These are phyloP conservation scores for Apeltes quadracus DNA, from an alignment of 2,113 vertebrate species.

Conservation along the genomic window DNA sequence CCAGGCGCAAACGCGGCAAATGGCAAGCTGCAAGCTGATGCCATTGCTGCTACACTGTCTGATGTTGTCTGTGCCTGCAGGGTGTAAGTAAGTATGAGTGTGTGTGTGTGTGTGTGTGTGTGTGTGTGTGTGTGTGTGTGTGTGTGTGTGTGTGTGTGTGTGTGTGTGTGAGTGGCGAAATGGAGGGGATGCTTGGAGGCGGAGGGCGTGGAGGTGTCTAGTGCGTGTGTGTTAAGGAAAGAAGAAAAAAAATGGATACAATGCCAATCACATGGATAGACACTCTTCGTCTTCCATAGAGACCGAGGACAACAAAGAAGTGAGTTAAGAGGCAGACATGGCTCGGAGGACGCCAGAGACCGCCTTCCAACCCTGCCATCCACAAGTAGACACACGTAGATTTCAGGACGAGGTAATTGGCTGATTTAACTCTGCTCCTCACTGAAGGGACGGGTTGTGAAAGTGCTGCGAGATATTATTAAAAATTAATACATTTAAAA, in stretches of 20 bases:
- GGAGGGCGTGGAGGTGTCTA: conserved; percentile 22
- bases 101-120: not conserved
- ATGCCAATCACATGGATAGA: conserved; percentile 62
- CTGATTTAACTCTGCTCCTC: conserved; percentile 39
- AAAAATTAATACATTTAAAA: not conserved
- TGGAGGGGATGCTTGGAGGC: conserved; percentile 35
- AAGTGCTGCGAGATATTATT: conserved; percentile 3
- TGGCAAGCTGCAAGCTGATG: conserved; percentile 48
- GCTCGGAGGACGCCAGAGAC: conserved; percentile 59
- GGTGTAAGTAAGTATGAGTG: conserved; percentile 31
- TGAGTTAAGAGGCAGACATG: conserved; percentile 57
- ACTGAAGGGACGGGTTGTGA: conserved; percentile 19
- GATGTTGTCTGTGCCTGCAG: conserved; percentile 67
- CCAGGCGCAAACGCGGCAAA: conserved; percentile 34
- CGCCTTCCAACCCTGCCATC: conserved; percentile 50
- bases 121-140: not conserved
- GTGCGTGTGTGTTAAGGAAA: conserved; percentile 43
- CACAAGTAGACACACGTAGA: conserved; percentile 39
- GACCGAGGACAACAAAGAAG: conserved; percentile 60
- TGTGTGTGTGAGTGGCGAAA: conserved; percentile 33
- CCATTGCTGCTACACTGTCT: conserved; percentile 46
- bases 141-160: not conserved
- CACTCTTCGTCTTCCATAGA: conserved; percentile 57
- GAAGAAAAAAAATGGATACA: conserved; percentile 39
- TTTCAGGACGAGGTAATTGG: conserved; percentile 57